These are phyloP conservation scores for Trachelipus rathkii DNA, from an alignment of 1,140 invertebrate species.

Conservation along the genomic window DNA sequence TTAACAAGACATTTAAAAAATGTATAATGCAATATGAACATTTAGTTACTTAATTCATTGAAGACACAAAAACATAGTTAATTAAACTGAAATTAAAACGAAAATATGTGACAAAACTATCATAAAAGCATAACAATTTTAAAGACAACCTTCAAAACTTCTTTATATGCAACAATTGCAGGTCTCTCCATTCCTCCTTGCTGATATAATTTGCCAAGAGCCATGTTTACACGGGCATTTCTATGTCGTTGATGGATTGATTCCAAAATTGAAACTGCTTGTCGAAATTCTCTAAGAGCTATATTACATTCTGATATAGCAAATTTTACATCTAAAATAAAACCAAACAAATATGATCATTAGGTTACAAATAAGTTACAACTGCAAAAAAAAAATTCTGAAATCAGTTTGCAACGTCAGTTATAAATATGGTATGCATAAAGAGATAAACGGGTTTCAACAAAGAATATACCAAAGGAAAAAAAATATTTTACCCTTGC, in stretches of 20 bases:
- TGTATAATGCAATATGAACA: too few species aligned
- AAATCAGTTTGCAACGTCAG: not conserved
- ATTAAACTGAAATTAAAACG: too few species aligned
- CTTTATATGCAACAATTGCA: slow-evolving; percentile 67
- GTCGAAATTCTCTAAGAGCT: slow-evolving; percentile 60
- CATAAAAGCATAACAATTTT: too few species aligned
- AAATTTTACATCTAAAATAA: slow-evolving; percentile 66
- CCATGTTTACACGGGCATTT: slow-evolving; percentile 65
- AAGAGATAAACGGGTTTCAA: not conserved
- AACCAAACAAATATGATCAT: slow-evolving; percentile 45
- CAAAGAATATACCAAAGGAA: not conserved
- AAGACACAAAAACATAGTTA: too few species aligned
- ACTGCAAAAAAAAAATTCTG: not conserved
- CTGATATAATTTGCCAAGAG: slow-evolving; percentile 66
- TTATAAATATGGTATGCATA: not conserved
- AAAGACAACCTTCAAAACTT: slow-evolving; percentile 60
- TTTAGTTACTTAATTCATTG: too few species aligned
- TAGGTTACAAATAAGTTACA: not conserved
- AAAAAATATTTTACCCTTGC: not conserved
- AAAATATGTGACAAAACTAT: too few species aligned
- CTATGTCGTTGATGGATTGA: slow-evolving; percentile 65
- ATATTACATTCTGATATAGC: slow-evolving; percentile 66
- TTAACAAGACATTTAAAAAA: too few species aligned
- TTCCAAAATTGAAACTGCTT: slow-evolving; percentile 64
- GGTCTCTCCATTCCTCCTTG: slow-evolving; percentile 67